Conservation (phyloP, 2,113 vertebrate genomes). For the Muntiacus reevesi region DNA sequence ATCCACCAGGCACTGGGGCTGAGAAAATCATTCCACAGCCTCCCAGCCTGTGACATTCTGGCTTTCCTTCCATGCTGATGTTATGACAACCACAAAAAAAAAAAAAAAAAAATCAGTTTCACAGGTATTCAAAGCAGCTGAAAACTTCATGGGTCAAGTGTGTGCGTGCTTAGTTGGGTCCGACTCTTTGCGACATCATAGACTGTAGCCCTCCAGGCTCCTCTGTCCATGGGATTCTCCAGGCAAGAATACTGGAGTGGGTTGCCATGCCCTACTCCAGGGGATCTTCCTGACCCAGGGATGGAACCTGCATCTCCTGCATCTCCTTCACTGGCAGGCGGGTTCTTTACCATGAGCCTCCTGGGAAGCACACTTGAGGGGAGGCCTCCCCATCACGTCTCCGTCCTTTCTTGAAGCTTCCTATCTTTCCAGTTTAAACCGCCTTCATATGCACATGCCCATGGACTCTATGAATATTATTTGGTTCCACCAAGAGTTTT, state of each 20-base stretch:
- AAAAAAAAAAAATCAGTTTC: background rate
- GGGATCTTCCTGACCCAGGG: background rate
- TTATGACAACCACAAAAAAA: background rate
- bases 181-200: background rate
- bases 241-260: background rate
- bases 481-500: background rate
- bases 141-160: background rate
- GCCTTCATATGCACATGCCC: background rate
- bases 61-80: background rate
- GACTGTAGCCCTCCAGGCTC: background rate
- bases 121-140: background rate
- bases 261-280: background rate
- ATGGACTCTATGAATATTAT: background rate
- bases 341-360: background rate
- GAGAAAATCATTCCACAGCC: background rate
- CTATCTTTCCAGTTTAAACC: background rate
- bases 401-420: background rate
- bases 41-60: accelerated
- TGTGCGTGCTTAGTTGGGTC: background rate
- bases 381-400: background rate
- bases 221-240: background rate
- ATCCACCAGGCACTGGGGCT: background rate
- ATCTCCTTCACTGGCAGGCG: background rate
- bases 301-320: accelerated
- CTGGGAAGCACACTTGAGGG: background rate